A percentile compares a stretch with the other conserved stretches of the same genome.
phyloP scores from a whole-genome alignment of 2,888 invertebrate genomes.

The Pharmacophagus antenor region DNA sequence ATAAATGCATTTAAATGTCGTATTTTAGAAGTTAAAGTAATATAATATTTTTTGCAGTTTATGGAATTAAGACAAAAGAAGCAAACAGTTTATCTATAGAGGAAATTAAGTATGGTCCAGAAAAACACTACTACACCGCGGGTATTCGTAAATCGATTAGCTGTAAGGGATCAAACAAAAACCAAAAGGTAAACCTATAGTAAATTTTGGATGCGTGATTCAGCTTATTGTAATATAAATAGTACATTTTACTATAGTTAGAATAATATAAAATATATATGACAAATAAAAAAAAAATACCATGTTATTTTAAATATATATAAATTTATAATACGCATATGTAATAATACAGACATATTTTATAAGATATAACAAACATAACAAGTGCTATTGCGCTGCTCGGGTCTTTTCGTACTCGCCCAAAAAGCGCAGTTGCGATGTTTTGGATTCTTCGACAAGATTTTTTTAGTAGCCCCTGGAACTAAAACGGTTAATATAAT shows the following conservation, averaged over 20 bases:
- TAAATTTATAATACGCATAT: no score
- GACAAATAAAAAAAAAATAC: no score
- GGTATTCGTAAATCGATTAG: slow-evolving; percentile 50
- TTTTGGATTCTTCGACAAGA: no score
- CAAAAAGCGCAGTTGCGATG: no score
- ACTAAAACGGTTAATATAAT: no score
- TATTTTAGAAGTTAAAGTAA: background rate
- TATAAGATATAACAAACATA: no score
- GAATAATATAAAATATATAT: background rate
- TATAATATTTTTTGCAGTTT: slow-evolving; percentile 14
- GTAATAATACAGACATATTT: no score
- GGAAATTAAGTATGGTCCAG: slow-evolving; percentile 44
- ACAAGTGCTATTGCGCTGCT: no score
- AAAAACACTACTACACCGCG: slow-evolving; percentile 44
- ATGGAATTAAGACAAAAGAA: slow-evolving; percentile 32
- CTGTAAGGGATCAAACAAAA: slow-evolving; percentile 53
- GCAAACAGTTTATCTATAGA: slow-evolving; percentile 46
- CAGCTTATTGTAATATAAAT: no score
- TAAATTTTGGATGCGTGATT: background rate
- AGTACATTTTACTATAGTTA: background rate
- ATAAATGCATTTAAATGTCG: background rate
- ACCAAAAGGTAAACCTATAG: slow-evolving; percentile 54
- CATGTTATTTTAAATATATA: no score
- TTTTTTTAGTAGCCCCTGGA: no score
- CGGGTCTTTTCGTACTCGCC: no score